phyloP scores from a whole-genome alignment of 2,113 vertebrate genomes.

The Daboia siamensis region DNA sequence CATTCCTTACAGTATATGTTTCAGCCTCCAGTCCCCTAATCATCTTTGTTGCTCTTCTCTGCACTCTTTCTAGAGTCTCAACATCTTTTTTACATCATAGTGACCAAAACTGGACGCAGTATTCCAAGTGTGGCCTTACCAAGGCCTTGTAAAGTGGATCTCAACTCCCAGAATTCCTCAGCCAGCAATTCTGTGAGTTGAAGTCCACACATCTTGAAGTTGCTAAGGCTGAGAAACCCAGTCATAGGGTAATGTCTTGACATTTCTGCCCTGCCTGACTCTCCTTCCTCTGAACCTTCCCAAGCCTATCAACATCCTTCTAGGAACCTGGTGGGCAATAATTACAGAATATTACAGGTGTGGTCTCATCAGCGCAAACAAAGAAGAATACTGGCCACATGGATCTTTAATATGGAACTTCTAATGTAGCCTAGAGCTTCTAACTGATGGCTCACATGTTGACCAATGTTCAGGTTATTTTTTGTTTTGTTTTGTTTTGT shows the following conservation, averaged over 20 bases:
- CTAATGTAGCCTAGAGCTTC: background rate
- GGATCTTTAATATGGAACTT: background rate
- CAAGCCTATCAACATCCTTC: background rate
- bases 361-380: background rate
- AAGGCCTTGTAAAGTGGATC: too few species aligned
- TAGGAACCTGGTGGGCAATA: background rate
- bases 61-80: too few species aligned
- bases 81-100: too few species aligned
- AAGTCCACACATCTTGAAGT: background rate
- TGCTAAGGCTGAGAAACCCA: background rate
- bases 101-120: too few species aligned
- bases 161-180: background rate
- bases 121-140: too few species aligned
- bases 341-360: background rate
- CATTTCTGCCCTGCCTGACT: background rate
- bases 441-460: background rate
- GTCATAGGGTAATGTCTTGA: background rate
- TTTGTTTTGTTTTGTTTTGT: too few species aligned
- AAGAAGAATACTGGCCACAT: background rate
- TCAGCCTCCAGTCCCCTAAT: too few species aligned
- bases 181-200: background rate
- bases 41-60: too few species aligned
- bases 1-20: too few species aligned
- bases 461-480: background rate
- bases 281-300: background rate